Evolutionary conservation across 2,113 vertebrate genomes (phyloP), one percentile per base, ranked within the genome.

Genomic region (Neodon shergylaensis): DNA sequence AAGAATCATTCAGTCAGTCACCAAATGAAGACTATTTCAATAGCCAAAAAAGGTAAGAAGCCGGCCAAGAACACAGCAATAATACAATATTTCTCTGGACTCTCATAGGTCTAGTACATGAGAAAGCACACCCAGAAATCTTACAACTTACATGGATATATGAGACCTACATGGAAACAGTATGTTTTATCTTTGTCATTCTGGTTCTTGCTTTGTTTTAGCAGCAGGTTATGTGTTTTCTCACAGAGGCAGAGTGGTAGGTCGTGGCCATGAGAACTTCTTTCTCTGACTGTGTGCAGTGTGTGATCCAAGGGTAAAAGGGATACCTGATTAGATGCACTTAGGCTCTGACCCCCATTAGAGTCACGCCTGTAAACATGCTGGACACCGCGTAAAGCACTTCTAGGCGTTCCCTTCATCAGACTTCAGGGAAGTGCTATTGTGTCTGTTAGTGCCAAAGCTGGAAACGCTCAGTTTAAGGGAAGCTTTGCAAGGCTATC

Each of bases 401-500:
- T 91, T 88, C 72, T 78, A 93, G n/a, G 73, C 16, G 31, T 68
- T 82, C 81, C 63, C 58, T 91, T 90, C 42, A 91, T 81, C 81
- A 96, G 61, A 90, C 70, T 90, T 94, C 68, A 73, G 44, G 26
- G 82, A 70, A 85, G 81, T 79, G 28, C 42, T 96, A 44, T 70
- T 94, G 66, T 72, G 61, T 72, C 81, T 83, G 24, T 58, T 94
- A 92, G 96, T 85, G 42, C 52, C 85, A 97, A 96, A 96, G 3
- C 63, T 74, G 47, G 85, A 94, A 90, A 94, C 24, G 11, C 3
- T 97, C 74, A 85, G 91, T 95, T 94, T 96, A 96, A 94, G 63
- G n/a, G 73, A 96, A 95, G 76, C 14, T 86, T 91, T 95, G 17
- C 39, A 36, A 92, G 63, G 74, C 39, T 92, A 63, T 82, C 90